A percentile compares a stretch with the other conserved stretches of the same genome.
These are phyloP conservation scores for Zhengitettix transpicula DNA, from an alignment of 2,888 invertebrate species.

Conservation along the genomic window DNA sequence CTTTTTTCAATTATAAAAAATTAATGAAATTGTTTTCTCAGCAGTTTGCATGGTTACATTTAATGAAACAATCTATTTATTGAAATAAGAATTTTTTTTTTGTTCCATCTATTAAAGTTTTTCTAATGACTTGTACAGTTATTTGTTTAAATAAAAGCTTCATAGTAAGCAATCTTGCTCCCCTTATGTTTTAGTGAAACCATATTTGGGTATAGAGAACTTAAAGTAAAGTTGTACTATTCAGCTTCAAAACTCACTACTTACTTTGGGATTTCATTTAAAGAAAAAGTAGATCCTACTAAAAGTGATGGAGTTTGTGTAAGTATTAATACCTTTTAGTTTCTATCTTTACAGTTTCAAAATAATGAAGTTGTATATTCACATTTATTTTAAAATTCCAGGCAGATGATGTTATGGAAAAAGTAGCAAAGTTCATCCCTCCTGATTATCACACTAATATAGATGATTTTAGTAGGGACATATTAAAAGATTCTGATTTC, in stretches of 20 bases:
- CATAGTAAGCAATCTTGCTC: neutral
- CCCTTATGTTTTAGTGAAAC: slow-evolving; percentile 44
- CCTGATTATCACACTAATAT: slow-evolving; percentile 52
- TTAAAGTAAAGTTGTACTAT: slow-evolving; percentile 63
- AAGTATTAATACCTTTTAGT: slow-evolving; percentile 9
- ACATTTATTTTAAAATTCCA: slow-evolving; percentile 15
- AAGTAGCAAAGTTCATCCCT: slow-evolving; percentile 49
- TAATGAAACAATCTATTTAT: no score
- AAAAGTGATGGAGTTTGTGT: slow-evolving; percentile 28
- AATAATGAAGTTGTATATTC: neutral
- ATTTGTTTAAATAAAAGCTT: neutral
- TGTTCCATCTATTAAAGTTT: no score
- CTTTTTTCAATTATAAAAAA: no score
- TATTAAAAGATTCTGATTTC: slow-evolving; percentile 59
- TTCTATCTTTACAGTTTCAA: neutral
- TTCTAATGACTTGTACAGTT: neutral
- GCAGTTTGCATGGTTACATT: no score
- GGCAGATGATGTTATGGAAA: slow-evolving; percentile 59
- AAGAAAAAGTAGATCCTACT: slow-evolving; percentile 39
- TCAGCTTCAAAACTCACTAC: slow-evolving; percentile 66
- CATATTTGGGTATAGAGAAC: slow-evolving; percentile 83
- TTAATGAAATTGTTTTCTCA: no score
- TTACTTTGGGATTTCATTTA: slow-evolving; percentile 59
- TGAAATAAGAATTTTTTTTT: no score
- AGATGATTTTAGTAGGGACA: slow-evolving; percentile 49